phyloP scores from a whole-genome alignment of 2,888 invertebrate species.

The Penaeus monodon region DNA sequence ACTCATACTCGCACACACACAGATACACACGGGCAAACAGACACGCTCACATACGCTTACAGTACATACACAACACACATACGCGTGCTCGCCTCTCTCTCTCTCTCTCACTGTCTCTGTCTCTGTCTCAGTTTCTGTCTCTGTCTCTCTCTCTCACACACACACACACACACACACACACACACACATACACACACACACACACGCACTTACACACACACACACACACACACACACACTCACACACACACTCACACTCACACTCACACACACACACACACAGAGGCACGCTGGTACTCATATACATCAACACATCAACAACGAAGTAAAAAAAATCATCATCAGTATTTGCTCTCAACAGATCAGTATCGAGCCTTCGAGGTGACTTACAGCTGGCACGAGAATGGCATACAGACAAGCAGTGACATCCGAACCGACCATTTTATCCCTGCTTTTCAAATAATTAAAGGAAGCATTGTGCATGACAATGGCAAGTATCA shows the following conservation, averaged over 20 bases:
- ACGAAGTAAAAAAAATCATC: not conserved
- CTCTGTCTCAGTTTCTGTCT: too few relatives aligned
- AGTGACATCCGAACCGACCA: constrained; percentile 25
- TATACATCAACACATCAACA: not conserved
- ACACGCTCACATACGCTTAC: too few relatives aligned
- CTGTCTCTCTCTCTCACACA: not conserved
- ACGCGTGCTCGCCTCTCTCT: too few relatives aligned
- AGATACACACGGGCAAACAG: too few relatives aligned
- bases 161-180: not conserved
- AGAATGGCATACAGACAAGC: constrained; percentile 34
- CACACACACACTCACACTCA: constrained; percentile 1
- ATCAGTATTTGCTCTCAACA: not conserved
- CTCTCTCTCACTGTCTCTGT: too few relatives aligned
- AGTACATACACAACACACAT: too few relatives aligned
- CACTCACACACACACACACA: not conserved
- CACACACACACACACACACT: not conserved
- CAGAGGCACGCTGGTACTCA: not conserved
- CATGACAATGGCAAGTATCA: not conserved
- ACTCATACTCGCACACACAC: too few relatives aligned
- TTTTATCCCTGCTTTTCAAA: constrained; percentile 7
- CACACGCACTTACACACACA: not conserved
- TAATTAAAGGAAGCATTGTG: not conserved
- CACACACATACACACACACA: not conserved
- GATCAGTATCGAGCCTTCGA: constrained; percentile 55
- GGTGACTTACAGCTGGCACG: constrained; percentile 49